These are phyloP conservation scores for Sycophila sp. DNA, from an alignment of 1,140 invertebrate genomes.

Conservation along the genomic window DNA sequence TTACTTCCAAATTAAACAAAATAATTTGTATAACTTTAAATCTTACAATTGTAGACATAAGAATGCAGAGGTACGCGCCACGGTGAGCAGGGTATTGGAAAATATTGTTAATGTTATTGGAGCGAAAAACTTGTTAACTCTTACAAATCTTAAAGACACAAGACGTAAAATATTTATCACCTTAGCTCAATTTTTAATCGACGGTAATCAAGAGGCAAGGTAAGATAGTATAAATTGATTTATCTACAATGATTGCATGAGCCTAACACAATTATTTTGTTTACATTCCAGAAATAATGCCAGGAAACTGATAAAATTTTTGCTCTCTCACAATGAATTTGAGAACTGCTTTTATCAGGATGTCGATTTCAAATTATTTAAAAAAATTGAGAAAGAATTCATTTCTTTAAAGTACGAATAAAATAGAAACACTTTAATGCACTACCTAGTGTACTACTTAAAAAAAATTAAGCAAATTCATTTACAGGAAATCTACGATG, in stretches of 20 bases:
- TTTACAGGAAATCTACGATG: too few relatives aligned
- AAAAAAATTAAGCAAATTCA: too few relatives aligned
- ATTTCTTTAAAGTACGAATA: conserved; percentile 36
- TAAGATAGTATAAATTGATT: not conserved
- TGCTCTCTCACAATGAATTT: conserved; percentile 39
- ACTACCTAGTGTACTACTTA: too few relatives aligned
- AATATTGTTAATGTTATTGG: not conserved
- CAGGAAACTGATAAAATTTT: conserved; percentile 39
- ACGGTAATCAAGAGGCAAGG: conserved; percentile 44
- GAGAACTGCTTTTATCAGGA: conserved; percentile 38
- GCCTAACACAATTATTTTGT: conserved; percentile 1
- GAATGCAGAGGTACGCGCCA: not conserved
- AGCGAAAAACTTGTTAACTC: conserved; percentile 18
- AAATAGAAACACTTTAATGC: too few relatives aligned
- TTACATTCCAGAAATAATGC: conserved; percentile 37
- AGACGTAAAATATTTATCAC: conserved; percentile 38
- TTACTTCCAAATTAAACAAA: not conserved
- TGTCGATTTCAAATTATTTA: conserved; percentile 38
- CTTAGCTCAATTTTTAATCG: conserved; percentile 41
- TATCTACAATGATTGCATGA: conserved; percentile 12
- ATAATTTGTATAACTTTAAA: not conserved
- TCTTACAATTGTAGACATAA: not conserved
- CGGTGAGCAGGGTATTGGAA: not conserved
- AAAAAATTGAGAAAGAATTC: conserved; percentile 41
- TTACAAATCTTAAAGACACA: conserved; percentile 29